Evolutionary conservation across 2,797 vertebrate genomes (phyloP).

Genomic region (Crotalus adamanteus): DNA sequence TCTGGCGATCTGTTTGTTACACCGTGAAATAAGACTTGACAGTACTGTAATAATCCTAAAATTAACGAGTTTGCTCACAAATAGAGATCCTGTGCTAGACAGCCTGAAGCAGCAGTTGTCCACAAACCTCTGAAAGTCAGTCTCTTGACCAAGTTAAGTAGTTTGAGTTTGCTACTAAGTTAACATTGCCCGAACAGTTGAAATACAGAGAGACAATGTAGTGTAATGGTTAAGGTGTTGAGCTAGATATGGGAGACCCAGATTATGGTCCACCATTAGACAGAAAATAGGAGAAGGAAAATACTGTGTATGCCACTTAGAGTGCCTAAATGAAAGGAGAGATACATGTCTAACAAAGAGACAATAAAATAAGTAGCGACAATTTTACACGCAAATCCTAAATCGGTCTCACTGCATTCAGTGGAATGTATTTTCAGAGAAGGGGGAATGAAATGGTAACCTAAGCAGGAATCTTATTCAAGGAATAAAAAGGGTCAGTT

Average conservation of each 20-base stretch:
- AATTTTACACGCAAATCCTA: background rate
- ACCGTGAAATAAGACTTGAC: background rate
- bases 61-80: background rate
- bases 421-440: background rate
- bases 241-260: background rate
- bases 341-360: background rate
- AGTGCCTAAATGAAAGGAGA: background rate
- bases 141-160: background rate
- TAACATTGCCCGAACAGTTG: background rate
- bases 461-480: background rate
- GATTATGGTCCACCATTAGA: background rate
- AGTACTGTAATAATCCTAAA: background rate
- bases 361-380: background rate
- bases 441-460: background rate
- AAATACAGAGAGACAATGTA: background rate
- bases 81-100: background rate
- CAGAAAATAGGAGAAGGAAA: background rate
- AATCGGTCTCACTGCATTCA: background rate
- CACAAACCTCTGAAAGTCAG: background rate
- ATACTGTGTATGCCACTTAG: background rate
- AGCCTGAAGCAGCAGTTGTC: background rate
- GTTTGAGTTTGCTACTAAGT: background rate
- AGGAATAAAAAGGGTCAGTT: background rate
- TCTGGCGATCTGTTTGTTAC: background rate
- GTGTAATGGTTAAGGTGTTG: background rate